These are phyloP conservation scores for Phataginus tetradactyla DNA, from an alignment of 2,797 vertebrate species.

Conservation along the genomic window DNA sequence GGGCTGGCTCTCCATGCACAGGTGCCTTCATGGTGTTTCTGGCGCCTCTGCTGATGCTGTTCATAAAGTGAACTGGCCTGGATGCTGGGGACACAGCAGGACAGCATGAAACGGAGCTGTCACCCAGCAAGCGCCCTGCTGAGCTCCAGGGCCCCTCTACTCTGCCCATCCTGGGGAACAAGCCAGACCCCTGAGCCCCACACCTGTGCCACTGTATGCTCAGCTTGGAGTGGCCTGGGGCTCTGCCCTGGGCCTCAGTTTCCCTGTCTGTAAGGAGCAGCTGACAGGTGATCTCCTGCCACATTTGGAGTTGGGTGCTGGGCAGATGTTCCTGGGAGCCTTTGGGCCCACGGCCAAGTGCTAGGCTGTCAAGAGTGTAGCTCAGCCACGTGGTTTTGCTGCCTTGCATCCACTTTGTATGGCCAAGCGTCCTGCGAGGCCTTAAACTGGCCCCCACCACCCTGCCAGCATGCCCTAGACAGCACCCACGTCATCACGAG, in stretches of 20 bases:
- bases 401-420: rapidly evolving
- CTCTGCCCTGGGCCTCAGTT: not conserved
- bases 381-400: rapidly evolving
- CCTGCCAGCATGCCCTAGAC: not conserved
- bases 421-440: not conserved
- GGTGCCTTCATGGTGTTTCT: too few relatives aligned
- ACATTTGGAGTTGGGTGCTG: not conserved
- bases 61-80: too few relatives aligned
- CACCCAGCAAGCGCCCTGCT: too few relatives aligned
- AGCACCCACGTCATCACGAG: not conserved
- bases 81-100: too few relatives aligned
- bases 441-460: not conserved
- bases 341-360: rapidly evolving
- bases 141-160: too few relatives aligned
- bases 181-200: too few relatives aligned
- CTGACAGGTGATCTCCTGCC: not conserved
- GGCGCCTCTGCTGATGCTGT: too few relatives aligned
- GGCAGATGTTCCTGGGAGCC: not conserved
- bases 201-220: too few relatives aligned
- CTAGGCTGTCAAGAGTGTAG: not conserved
- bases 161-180: too few relatives aligned
- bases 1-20: too few relatives aligned
- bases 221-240: too few relatives aligned
- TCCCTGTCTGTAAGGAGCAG: not conserved
- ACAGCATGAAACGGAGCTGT: too few relatives aligned